These are phyloP conservation scores for Pentamera pediparva DNA, from an alignment of 53 echinoderm and acorn worm species.

Conservation along the genomic window DNA sequence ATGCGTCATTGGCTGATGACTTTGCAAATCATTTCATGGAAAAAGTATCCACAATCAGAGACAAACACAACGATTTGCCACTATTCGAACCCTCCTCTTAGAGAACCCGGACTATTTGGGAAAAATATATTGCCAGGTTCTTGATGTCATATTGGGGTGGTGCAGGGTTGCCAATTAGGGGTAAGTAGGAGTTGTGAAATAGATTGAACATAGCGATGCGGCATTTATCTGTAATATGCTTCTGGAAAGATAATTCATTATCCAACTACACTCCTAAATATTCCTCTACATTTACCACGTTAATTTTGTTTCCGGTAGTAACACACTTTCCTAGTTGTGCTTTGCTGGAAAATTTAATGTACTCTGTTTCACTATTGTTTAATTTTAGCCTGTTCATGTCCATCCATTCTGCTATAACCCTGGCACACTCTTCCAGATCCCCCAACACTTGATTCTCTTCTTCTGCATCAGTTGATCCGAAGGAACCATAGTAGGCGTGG, in stretches of 20 bases:
- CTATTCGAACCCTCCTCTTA: too few species aligned
- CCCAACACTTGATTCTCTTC: neutral
- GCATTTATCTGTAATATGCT: slow-evolving; percentile 11
- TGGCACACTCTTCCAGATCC: slow-evolving; percentile 4
- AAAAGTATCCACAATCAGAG: too few species aligned
- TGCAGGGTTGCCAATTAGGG: too few species aligned
- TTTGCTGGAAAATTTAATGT: neutral
- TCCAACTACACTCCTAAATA: slow-evolving; percentile 1
- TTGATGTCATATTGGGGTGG: too few species aligned
- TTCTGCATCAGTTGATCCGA: neutral
- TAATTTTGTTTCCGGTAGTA: neutral
- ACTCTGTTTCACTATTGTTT: neutral
- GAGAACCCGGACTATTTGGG: too few species aligned
- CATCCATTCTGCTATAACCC: neutral
- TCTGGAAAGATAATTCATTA: neutral
- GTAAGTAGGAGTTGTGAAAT: neutral
- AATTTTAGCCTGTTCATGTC: neutral
- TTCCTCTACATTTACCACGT: neutral
- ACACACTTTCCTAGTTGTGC: neutral
- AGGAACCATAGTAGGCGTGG: neutral
- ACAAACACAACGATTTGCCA: neutral
- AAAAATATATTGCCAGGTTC: too few species aligned
- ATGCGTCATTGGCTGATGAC: too few species aligned
- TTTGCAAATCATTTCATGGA: too few species aligned
- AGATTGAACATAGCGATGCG: neutral